Conservation (phyloP, 2,113 vertebrate species). For the Cebus imitator region DNA sequence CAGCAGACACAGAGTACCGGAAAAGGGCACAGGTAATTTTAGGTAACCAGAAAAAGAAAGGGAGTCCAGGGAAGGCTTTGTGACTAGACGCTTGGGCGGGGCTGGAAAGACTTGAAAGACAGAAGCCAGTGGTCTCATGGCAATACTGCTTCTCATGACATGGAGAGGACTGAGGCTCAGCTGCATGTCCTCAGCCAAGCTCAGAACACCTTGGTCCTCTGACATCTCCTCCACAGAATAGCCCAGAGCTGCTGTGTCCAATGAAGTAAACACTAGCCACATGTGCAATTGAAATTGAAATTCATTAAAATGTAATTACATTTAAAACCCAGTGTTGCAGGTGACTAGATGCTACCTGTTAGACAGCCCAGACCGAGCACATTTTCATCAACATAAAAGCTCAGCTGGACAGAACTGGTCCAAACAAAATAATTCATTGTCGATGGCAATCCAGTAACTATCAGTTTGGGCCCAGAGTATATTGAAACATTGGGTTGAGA, state of each 20-base stretch:
- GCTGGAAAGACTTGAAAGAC: not conserved
- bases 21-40: accelerated
- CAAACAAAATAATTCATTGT: not conserved
- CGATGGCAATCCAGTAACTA: not conserved
- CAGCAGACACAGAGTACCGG: not conserved
- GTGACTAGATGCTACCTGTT: not conserved
- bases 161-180: not conserved
- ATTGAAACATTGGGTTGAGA: not conserved
- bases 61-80: not conserved
- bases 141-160: not conserved
- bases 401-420: not conserved
- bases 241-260: not conserved
- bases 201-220: not conserved
- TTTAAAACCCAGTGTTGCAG: not conserved
- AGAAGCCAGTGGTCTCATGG: not conserved
- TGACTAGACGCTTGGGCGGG: accelerated
- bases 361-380: not conserved
- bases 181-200: not conserved
- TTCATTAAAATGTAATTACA: slow-evolving; percentile 20
- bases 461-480: not conserved
- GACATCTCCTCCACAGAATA: not conserved
- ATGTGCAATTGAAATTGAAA: not conserved
- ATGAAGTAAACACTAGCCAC: not conserved
- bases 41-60: not conserved
- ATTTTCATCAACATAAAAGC: not conserved